Base-by-base conservation (phyloP, 2,888 invertebrate species). In the Idaea straminata region DNA sequence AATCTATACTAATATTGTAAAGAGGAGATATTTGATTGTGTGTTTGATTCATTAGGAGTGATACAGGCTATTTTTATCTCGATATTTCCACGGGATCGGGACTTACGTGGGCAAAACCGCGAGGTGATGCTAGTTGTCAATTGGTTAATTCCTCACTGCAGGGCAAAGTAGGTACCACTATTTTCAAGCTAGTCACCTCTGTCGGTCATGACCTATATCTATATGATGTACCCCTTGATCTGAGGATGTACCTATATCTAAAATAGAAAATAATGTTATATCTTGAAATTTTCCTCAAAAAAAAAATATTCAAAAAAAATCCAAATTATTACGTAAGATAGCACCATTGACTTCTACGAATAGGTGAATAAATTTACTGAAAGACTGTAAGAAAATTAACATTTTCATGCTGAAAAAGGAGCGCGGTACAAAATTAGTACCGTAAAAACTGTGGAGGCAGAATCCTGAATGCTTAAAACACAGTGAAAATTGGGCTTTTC, bases 361-460 rank as follows among this genome's bases (percentile, higher is more conserved):
- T 65, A 67, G 62, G 64, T 65, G 67, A 71, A 64, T 59, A 57
- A 63, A 63, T 15, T 59, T 65, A 59, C 57, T 13, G 6, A 13
- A 61, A 63, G n/a, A 61, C 57, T 62, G 60, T 59, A 62, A 64
- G 66, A 67, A 69, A 68, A 72, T 71, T 69, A 69, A 69, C 64
- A 68, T 67, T 67, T 67, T 65, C 47, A 57, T 61, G 61, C 47
- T 66, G 64, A 71, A 71, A 69, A 68, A 67, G 63, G 68, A 64
- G 64, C 62, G 66, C 63, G 25, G 64, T 59, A 62, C 61, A 63
- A 66, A 66, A 68, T 70, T 68, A 67, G 65, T 66, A 58, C 64
- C 65, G 61, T 62, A 67, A 68, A 68, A 65, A 63, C 38, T 47
- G 47, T 13, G 47, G 67, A 65, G 60, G 38, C 61, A 58, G 35